Conservation (phyloP, 2,888 invertebrate species). For the Hartigia nigra region DNA sequence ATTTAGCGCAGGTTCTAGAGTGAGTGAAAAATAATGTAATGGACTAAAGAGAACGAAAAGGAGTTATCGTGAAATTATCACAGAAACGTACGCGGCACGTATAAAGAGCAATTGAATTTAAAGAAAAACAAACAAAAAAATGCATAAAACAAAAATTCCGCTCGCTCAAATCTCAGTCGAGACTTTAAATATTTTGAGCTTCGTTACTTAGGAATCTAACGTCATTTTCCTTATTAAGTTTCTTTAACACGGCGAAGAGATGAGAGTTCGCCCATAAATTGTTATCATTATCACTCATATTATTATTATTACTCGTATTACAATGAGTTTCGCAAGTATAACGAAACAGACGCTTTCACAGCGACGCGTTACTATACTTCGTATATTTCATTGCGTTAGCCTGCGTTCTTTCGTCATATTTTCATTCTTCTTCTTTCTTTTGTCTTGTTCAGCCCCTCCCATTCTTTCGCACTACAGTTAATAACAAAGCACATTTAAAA, state of each 20-base stretch:
- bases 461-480: conserved; percentile 27
- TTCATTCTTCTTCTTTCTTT: background rate
- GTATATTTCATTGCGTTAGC: background rate
- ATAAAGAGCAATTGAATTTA: background rate
- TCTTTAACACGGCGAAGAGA: background rate
- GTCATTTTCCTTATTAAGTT: conserved; percentile 16
- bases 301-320: background rate
- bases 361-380: background rate
- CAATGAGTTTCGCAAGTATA: background rate
- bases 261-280: background rate
- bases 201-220: conserved; percentile 30
- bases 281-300: background rate
- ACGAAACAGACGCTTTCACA: background rate
- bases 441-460: background rate
- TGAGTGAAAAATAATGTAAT: conserved; percentile 4
- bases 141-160: conserved; percentile 25
- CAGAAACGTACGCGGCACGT: too few relatives aligned
- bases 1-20: background rate
- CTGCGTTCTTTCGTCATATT: background rate
- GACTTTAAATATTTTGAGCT: conserved; percentile 29
- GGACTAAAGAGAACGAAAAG: conserved; percentile 12
- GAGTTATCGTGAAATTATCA: background rate
- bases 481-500: conserved; percentile 48
- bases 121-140: background rate
- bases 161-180: conserved; percentile 25